phyloP scores from a whole-genome alignment of 1,140 invertebrate species.

The Euwallacea similis region DNA sequence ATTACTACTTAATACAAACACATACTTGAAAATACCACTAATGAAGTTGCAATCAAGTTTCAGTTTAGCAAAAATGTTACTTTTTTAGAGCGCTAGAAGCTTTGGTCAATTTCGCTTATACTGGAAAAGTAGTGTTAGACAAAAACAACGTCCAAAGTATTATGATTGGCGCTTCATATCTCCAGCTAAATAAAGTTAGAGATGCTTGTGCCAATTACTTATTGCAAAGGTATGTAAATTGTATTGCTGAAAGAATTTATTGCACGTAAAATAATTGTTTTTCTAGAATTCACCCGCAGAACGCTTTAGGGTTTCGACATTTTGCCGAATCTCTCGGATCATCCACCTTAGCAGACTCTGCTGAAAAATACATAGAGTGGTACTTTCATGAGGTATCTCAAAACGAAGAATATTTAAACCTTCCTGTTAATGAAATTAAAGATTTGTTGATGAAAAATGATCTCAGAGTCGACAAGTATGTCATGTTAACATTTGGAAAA shows the following conservation, averaged over 20 bases:
- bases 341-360: conserved; percentile 68
- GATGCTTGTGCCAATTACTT: conserved; percentile 85
- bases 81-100: conserved; percentile 73
- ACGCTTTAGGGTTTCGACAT: conserved; percentile 79
- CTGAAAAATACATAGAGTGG: conserved; percentile 82
- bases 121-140: conserved; percentile 76
- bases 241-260: background rate
- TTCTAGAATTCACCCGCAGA: conserved; percentile 76
- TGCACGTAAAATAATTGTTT: background rate
- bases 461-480: conserved; percentile 69
- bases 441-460: conserved; percentile 79
- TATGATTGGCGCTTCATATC: conserved; percentile 85
- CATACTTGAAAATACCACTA: background rate
- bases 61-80: background rate
- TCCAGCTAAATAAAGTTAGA: conserved; percentile 79
- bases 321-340: conserved; percentile 86
- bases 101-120: conserved; percentile 87
- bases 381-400: conserved; percentile 79
- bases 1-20: no score
- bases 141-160: conserved; percentile 82
- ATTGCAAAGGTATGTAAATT: conserved; percentile 62
- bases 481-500: conserved; percentile 9
- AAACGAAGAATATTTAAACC: conserved; percentile 76
- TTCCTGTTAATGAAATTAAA: conserved; percentile 67
- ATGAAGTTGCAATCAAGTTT: background rate